phyloP scores from a whole-genome alignment of 2,888 invertebrate species.

The Pegoplata infirma region DNA sequence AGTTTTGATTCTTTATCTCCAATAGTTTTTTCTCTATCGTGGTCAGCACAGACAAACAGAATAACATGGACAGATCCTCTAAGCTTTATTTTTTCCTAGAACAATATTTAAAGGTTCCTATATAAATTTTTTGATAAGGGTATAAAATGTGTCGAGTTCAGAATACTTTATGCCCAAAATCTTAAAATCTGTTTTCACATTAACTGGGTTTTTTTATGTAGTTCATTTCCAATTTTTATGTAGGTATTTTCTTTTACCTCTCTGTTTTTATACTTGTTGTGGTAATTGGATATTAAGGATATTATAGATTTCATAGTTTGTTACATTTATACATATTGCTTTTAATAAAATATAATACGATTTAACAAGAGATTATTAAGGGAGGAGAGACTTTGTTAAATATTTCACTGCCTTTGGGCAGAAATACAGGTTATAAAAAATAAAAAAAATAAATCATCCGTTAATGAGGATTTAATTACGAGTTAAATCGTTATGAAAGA shows the following conservation, averaged over 20 bases:
- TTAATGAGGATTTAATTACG: constrained; percentile 43
- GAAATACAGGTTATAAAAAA: neutral
- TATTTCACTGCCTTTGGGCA: neutral
- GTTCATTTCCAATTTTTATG: constrained; percentile 2
- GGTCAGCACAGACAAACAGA: too few relatives aligned
- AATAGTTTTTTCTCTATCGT: too few relatives aligned
- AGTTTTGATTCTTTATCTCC: too few relatives aligned
- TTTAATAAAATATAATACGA: constrained; percentile 11
- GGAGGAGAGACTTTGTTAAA: neutral
- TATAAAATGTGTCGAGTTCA: too few relatives aligned
- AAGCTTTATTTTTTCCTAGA: too few relatives aligned
- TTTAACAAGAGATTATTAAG: neutral
- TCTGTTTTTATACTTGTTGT: neutral
- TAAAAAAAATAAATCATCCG: neutral
- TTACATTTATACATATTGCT: constrained; percentile 22
- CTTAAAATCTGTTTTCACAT: neutral
- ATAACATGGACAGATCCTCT: too few relatives aligned
- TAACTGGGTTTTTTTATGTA: neutral
- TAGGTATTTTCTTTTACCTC: neutral
- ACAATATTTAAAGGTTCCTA: too few relatives aligned
- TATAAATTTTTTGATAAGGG: too few relatives aligned
- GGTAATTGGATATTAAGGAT: constrained; percentile 38
- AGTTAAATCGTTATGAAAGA: constrained; percentile 29
- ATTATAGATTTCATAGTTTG: constrained; percentile 37
- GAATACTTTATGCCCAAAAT: too few relatives aligned